Percentiles rank a stretch among this genome's conserved stretches.
These are phyloP conservation scores for Drosophila parthenogenetica DNA, from an alignment of 2,888 invertebrate genomes.

Conservation along the genomic window DNA sequence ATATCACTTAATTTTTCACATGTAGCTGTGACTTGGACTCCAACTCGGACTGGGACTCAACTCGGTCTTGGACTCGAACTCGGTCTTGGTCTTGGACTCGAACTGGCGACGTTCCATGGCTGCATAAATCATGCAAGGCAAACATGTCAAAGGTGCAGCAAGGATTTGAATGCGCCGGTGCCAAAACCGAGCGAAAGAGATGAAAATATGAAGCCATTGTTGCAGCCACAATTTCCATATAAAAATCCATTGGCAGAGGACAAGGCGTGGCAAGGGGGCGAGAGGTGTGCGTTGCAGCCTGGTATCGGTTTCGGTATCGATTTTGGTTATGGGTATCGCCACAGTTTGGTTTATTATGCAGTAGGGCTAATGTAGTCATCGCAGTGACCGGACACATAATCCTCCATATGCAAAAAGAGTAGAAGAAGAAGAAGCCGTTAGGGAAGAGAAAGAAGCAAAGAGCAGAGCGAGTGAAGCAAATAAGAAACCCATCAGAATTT, in stretches of 20 bases:
- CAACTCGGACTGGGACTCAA: constrained; percentile 7
- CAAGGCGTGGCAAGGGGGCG: constrained; percentile 21
- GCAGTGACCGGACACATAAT: constrained; percentile 40
- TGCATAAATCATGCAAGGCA: constrained; percentile 77
- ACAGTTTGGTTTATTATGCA: constrained; percentile 67
- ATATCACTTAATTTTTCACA: constrained; percentile 81
- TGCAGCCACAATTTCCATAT: constrained; percentile 74
- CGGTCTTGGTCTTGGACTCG: constrained; percentile 7
- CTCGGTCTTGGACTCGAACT: constrained; percentile 2
- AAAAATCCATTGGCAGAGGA: constrained; percentile 67
- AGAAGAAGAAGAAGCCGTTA: not conserved
- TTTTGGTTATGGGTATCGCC: constrained; percentile 5
- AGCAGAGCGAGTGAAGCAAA: constrained; percentile 60
- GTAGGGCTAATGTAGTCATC: constrained; percentile 77
- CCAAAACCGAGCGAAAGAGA: constrained; percentile 44
- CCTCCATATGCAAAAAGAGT: constrained; percentile 67
- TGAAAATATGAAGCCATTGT: constrained; percentile 81
- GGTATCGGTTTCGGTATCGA: not conserved
- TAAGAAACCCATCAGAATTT: constrained; percentile 81
- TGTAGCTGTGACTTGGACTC: constrained; percentile 40
- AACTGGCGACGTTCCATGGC: constrained; percentile 67
- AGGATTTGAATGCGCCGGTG: constrained; percentile 76
- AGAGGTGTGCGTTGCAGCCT: not conserved
- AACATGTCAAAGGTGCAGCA: constrained; percentile 78
- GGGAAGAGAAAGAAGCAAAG: not conserved